phyloP scores from a whole-genome alignment of 2,113 vertebrate species.

The Morone chrysops region DNA sequence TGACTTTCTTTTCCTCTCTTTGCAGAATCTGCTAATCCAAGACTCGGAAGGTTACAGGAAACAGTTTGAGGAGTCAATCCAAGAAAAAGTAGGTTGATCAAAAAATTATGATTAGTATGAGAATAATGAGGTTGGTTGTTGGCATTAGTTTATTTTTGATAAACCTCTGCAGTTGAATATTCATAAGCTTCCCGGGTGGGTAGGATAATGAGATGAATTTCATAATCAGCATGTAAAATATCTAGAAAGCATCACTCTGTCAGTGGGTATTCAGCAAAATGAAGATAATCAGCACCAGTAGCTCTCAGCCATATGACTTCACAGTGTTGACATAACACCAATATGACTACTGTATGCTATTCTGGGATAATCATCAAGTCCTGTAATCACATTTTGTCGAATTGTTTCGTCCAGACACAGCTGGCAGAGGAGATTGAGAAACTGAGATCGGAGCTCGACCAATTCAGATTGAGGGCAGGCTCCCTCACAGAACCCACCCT shows the following conservation, averaged over 20 bases:
- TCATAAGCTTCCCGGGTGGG: constrained; percentile 12
- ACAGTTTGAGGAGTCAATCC: constrained; percentile 97
- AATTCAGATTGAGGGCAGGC: constrained; percentile 92
- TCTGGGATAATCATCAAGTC: background rate
- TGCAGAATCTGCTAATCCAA: constrained; percentile 96
- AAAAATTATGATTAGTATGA: background rate
- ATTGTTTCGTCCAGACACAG: constrained; percentile 86
- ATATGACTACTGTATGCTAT: background rate
- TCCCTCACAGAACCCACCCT: constrained; percentile 95
- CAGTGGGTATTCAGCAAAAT: background rate
- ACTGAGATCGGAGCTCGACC: constrained; percentile 93
- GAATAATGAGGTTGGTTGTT: constrained; percentile 47
- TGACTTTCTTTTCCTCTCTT: constrained; percentile 3
- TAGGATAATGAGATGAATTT: constrained; percentile 17
- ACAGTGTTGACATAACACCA: background rate
- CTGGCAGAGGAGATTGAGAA: constrained; percentile 97
- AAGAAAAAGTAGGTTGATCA: constrained; percentile 91
- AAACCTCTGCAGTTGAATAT: constrained; percentile 41
- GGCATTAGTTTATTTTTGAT: constrained; percentile 36
- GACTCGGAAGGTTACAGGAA: constrained; percentile 97
- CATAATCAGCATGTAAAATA: constrained; percentile 13
- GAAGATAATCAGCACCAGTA: background rate
- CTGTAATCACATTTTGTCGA: constrained; percentile 6
- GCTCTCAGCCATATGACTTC: background rate
- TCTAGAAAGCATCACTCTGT: background rate